phyloP scores from a whole-genome alignment of 2,797 vertebrate species.

The Scolopax bukidnonensis region DNA sequence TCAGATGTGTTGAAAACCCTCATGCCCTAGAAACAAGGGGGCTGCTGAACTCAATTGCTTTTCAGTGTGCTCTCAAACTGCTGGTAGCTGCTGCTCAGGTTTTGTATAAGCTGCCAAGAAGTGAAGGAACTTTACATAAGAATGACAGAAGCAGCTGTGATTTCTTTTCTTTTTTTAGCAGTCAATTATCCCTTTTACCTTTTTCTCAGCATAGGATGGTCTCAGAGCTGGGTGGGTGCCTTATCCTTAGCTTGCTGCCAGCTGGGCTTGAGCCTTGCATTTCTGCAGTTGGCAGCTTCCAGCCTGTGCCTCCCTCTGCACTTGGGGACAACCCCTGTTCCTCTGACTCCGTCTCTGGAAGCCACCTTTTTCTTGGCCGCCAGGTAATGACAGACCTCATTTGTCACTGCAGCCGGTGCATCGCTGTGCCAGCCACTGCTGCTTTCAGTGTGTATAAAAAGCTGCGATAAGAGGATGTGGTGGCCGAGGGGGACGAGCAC shows the following conservation, averaged over 20 bases:
- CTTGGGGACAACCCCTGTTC: not conserved
- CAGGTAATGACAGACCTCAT: not conserved
- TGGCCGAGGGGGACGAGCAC: not conserved
- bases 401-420: not conserved
- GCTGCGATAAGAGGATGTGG: not conserved
- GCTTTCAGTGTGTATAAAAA: not conserved
- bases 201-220: not conserved
- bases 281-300: accelerated
- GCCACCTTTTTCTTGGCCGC: not conserved
- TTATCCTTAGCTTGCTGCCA: not conserved
- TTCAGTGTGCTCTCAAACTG: not conserved
- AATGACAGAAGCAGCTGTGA: not conserved
- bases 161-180: not conserved
- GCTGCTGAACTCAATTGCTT: not conserved
- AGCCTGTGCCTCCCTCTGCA: not conserved
- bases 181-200: not conserved
- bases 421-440: not conserved
- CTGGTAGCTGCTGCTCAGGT: not conserved
- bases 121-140: not conserved
- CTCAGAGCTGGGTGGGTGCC: not conserved
- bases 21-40: not conserved
- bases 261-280: not conserved
- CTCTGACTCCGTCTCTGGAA: not conserved
- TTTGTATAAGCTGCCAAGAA: not conserved
- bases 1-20: not conserved